Base-by-base conservation (phyloP, 2,113 vertebrate species). In the Pyxicephalus adspersus region DNA sequence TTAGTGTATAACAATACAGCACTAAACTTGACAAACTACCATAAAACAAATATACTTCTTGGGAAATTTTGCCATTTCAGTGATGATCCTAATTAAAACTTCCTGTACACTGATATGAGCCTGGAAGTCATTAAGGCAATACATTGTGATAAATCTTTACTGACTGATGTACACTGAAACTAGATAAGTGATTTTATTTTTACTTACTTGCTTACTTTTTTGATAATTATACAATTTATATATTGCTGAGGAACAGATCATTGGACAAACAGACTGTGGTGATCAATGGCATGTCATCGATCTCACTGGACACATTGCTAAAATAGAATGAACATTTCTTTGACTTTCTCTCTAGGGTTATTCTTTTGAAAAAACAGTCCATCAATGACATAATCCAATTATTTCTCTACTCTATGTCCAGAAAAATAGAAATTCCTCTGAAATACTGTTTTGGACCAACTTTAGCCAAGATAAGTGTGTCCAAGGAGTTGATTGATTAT, bases 121-220 rank as follows among this genome's bases (percentile, higher is more conserved):
- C 25, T 26, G 25, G 16, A 63, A 58, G 57, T 58, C 57, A n/a
- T 58, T 58, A 22, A 58, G n/a, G 1, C 57, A 58, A 23, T 17
- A n/a, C 4, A 23, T n/a, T 58, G 57, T 26, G 5, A 63, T 63
- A 63, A 63, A 26, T 63, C 22, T 16, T 15, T 63, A 63, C 17
- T 63, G 60, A 28, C 60, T 28, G 25, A 17, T 26, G 25, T 28
- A 63, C 25, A 58, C 1, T n/a, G 20, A 58, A 58, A 58, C n/a
- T 58, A 23, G n/a, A 58, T 20, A 23, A 9, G 22, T 58, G 22
- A 58, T n/a, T 22, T 58, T 58, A 22, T 6, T 22, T 58, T 23
- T 58, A 58, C n/a, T 57, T 19, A 57, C 57, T 58, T 58, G n/a
- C 57, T 58, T 58, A 58, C 22, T n/a, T 58, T 58, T n/a, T 23